Percentiles rank a stretch among this genome's conserved stretches.
These are phyloP conservation scores for Gnathonemus echidnorhynchus DNA, from an alignment of 2,113 vertebrate species.

Conservation along the genomic window DNA sequence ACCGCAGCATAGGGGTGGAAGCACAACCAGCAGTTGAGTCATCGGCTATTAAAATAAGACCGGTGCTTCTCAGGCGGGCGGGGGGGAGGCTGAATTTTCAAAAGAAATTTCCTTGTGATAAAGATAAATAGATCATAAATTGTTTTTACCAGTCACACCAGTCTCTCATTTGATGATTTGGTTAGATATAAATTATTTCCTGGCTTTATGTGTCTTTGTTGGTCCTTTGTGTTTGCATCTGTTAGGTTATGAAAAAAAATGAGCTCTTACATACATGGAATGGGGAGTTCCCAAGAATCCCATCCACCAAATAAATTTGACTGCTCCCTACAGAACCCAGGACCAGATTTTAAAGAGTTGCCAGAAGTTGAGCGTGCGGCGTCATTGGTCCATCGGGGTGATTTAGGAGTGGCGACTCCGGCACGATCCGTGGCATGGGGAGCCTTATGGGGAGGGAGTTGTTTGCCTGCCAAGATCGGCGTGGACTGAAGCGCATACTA, in stretches of 20 bases:
- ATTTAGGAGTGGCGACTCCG: neutral
- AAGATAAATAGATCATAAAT: neutral
- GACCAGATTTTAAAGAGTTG: neutral
- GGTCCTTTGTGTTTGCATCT: neutral
- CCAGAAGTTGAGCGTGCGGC: neutral
- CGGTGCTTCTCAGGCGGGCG: neutral
- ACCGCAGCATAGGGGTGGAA: neutral
- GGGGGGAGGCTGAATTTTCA: neutral
- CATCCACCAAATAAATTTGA: neutral
- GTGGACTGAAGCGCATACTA: conserved; percentile 5
- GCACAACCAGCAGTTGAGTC: neutral
- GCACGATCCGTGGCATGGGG: neutral
- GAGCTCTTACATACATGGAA: neutral
- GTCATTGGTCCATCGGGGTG: neutral
- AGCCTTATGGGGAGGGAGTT: neutral
- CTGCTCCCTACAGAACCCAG: neutral
- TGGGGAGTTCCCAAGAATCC: neutral
- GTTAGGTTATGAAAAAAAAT: neutral
- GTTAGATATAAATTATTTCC: neutral
- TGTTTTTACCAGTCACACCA: neutral
- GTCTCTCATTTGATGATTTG: neutral
- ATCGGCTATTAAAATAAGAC: neutral
- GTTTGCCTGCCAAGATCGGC: neutral
- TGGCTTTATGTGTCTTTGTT: neutral
- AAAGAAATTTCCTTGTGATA: neutral